phyloP scores from a whole-genome alignment of 2,113 vertebrate genomes.

The Galemys pyrenaicus region DNA sequence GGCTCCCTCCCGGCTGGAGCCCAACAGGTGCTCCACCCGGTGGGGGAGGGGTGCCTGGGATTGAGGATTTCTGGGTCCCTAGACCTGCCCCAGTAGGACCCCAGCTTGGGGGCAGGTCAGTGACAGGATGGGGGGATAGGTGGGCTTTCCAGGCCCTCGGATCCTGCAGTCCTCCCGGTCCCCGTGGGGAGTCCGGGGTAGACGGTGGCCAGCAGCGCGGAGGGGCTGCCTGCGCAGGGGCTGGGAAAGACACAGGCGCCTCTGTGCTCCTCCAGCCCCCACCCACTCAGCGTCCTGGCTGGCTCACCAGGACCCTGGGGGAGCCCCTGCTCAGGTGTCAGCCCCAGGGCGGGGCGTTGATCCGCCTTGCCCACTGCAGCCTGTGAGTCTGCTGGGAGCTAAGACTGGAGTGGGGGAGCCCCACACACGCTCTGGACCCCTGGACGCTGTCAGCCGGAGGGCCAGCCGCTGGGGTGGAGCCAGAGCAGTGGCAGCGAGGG shows the following conservation, averaged over 20 bases:
- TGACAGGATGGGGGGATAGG: not conserved
- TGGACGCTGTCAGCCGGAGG: not conserved
- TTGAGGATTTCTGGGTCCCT: not conserved
- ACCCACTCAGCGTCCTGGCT: not conserved
- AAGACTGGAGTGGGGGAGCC: too few species aligned
- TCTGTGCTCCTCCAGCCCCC: not conserved
- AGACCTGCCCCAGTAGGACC: not conserved
- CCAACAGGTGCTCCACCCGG: slow-evolving; percentile 38
- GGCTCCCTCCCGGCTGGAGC: slow-evolving; percentile 22
- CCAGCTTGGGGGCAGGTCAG: not conserved
- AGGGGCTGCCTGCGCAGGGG: too few species aligned
- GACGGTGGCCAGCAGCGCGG: too few species aligned
- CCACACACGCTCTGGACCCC: too few species aligned
- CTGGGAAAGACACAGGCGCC: not conserved
- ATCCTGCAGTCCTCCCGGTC: not conserved
- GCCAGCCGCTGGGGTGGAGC: not conserved
- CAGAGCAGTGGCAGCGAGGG: not conserved
- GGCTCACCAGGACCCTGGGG: not conserved
- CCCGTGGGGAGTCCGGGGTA: not conserved
- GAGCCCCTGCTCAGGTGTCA: not conserved
- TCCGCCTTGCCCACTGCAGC: not conserved
- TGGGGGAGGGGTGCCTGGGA: not conserved
- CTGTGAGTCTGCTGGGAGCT: not conserved
- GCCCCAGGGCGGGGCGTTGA: not conserved
- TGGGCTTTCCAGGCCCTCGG: not conserved